These are phyloP conservation scores for Staurois parvus DNA, from an alignment of 2,797 vertebrate species.

Conservation along the genomic window DNA sequence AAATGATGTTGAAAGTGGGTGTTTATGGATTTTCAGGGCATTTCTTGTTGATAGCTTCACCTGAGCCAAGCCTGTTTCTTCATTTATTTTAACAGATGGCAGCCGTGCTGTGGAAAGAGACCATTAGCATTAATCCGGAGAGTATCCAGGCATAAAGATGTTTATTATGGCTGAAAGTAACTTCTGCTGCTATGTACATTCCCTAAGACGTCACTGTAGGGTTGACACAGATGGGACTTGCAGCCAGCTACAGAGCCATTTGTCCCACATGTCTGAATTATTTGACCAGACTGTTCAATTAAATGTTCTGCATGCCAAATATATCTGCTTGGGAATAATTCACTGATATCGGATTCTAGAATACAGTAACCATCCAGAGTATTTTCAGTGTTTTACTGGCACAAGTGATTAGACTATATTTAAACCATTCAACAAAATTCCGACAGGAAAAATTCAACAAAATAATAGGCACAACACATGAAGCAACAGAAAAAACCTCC, in stretches of 20 bases:
- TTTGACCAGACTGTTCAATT: background rate
- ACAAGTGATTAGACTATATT: background rate
- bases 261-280: background rate
- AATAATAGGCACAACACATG: background rate
- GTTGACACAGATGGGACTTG: background rate
- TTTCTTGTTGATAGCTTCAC: constrained; percentile 84
- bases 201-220: background rate
- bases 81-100: constrained; percentile 84
- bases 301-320: background rate
- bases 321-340: background rate
- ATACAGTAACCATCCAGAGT: background rate
- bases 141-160: background rate
- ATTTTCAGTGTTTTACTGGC: background rate
- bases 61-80: constrained; percentile 86
- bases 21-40: constrained; percentile 81
- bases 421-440: background rate
- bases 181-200: background rate
- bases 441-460: background rate
- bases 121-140: constrained; percentile 7
- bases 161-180: constrained; percentile 3
- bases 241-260: background rate
- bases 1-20: constrained; percentile 90
- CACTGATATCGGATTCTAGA: background rate
- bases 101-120: constrained; percentile 79
- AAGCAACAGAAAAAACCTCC: background rate